Evolutionary conservation across 2,113 vertebrate genomes (phyloP), one percentile per base, ranked within the genome.

Genomic region (Anolis sagrei): DNA sequence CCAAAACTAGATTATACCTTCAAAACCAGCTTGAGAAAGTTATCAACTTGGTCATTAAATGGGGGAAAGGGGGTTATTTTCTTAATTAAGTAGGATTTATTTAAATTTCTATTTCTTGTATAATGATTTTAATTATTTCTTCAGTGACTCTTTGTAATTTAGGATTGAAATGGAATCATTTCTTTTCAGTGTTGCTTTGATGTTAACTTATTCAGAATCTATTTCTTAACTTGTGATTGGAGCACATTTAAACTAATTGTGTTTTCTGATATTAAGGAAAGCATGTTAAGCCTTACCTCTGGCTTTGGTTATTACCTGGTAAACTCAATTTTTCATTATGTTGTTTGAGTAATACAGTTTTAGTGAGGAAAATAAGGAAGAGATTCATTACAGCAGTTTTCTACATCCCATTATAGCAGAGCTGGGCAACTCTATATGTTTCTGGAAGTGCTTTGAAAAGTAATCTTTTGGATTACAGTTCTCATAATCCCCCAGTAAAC

Each of bases 171-270:
- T 54, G 25, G 5, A 84, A 77, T 69, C 13, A 58, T 69, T 77
- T 84, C 48, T 77, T 32, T 49, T 14, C 83, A 69, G 48, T 74
- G 48, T 44, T 83, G 39, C 72, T 76, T 69, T 84, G 44, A 39
- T 77, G 68, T 84, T 64, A 36, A 84, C 29, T 69, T 51, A 76
- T 77, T 84, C 48, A 69, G 75, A 36, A 39, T 78, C 82, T 84
- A 11, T 68, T 84, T 77, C 62, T 69, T 54, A 69, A 77, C 16
- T n/a, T 83, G 44, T 54, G 48, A 84, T 54, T 76, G 64, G 32
- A 77, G 68, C 44, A 51, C 66, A 70, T 69, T 70, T 70, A 44
- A 81, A n/a, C 79, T 49, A 81, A 70, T 49, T 69, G 64, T 49
- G 32, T 69, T 69, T 81, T 69, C 48, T 69, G 44, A 69, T 69